phyloP scores from a whole-genome alignment of 2,797 vertebrate species.

The Darevskia mixta region DNA sequence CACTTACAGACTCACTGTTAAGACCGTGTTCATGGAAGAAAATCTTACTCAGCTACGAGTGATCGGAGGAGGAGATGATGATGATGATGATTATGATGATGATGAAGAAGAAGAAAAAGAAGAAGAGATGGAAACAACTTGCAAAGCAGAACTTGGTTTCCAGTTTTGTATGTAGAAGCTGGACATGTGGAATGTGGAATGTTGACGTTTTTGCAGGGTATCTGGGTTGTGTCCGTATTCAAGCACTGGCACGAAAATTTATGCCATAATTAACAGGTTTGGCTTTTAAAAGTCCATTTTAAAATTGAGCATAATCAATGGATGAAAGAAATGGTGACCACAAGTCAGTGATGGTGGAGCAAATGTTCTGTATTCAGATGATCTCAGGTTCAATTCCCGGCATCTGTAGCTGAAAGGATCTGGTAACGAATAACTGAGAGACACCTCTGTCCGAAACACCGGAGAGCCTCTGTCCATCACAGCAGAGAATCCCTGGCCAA shows the following conservation, averaged over 20 bases:
- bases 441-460: no score
- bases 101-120: rapidly evolving
- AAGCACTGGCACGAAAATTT: neutral
- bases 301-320: neutral
- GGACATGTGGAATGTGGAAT: neutral
- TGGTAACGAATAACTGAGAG: no score
- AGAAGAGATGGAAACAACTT: neutral
- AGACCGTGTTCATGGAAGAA: no score
- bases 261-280: neutral
- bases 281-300: neutral
- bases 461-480: no score
- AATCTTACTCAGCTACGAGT: no score
- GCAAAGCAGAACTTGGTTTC: neutral
- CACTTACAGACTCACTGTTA: no score
- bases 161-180: neutral
- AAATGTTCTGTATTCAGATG: neutral
- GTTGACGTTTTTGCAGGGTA: neutral
- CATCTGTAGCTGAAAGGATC: neutral
- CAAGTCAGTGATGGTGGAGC: neutral
- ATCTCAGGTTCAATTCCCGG: neutral
- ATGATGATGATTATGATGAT: rapidly evolving
- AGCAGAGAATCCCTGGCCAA: no score
- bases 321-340: neutral
- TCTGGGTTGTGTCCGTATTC: neutral
- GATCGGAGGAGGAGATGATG: no score